Percentiles rank a stretch among this genome's conserved stretches.
Conservation (phyloP, 2,888 invertebrate species). For the Oasisia sp. region DNA sequence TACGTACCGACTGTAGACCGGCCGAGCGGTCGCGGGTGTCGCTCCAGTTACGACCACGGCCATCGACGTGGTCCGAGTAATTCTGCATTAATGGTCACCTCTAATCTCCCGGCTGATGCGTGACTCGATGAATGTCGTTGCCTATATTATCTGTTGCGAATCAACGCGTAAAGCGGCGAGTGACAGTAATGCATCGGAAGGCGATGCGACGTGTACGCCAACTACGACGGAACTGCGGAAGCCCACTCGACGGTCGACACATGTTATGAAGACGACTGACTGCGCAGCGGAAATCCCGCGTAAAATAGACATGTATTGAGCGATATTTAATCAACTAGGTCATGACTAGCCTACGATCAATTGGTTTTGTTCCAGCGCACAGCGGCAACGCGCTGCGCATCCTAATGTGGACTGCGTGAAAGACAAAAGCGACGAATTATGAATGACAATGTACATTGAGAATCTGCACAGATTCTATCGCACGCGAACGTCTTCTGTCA, state of each 20-base stretch:
- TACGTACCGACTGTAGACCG: neutral
- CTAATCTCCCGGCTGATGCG: neutral
- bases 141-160: neutral
- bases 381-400: neutral
- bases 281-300: neutral
- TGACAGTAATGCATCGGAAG: neutral
- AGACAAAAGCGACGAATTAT: neutral
- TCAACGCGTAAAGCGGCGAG: neutral
- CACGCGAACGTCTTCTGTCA: too few species aligned
- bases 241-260: neutral
- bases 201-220: neutral
- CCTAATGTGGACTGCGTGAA: neutral
- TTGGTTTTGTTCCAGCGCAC: neutral
- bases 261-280: neutral
- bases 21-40: neutral
- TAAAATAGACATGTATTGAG: neutral
- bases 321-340: slow-evolving; percentile 17
- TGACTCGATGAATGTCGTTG: neutral
- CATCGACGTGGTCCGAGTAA: neutral
- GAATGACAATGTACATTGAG: neutral
- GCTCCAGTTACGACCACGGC: neutral
- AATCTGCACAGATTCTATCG: neutral
- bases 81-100: neutral
- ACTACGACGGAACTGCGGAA: neutral
- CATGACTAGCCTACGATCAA: neutral